phyloP scores from a whole-genome alignment of 2,113 vertebrate genomes.

The Hystrix cristata region DNA sequence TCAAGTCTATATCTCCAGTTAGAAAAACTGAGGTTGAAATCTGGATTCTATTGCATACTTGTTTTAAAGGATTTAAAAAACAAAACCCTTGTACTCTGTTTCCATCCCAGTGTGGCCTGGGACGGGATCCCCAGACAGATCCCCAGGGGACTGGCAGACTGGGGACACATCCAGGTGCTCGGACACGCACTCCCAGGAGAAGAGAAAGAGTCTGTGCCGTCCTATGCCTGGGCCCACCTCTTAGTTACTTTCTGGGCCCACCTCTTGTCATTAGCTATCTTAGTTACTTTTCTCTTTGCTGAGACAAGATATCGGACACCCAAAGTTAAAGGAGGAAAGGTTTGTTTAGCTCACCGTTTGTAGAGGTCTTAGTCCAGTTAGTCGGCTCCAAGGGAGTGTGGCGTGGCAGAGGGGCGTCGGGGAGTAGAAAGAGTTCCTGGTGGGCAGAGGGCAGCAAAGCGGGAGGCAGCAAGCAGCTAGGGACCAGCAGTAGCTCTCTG shows the following conservation, averaged over 20 bases:
- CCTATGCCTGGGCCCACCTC: not conserved
- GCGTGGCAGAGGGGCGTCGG: not conserved
- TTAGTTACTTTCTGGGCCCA: not conserved
- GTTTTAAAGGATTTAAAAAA: not conserved
- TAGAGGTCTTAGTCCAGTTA: not conserved
- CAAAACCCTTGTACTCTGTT: not conserved
- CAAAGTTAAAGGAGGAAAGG: not conserved
- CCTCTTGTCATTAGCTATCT: no score
- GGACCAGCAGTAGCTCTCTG: not conserved
- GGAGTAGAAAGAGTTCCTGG: not conserved
- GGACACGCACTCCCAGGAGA: not conserved
- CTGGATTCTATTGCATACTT: not conserved
- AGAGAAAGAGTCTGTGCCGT: fast-evolving
- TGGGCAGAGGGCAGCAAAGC: not conserved
- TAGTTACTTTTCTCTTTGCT: not conserved
- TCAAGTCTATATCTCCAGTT: not conserved
- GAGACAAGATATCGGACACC: not conserved
- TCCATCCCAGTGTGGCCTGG: not conserved
- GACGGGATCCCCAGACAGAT: not conserved
- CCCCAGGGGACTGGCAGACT: no score
- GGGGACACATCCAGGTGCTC: no score
- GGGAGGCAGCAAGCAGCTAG: not conserved
- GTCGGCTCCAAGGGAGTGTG: not conserved
- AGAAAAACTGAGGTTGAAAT: not conserved
- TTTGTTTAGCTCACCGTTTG: not conserved